A percentile compares a stretch with the other conserved stretches of the same genome.
These are phyloP conservation scores for Lithobates sylvaticus DNA, from an alignment of 2,797 vertebrate genomes.

Conservation along the genomic window DNA sequence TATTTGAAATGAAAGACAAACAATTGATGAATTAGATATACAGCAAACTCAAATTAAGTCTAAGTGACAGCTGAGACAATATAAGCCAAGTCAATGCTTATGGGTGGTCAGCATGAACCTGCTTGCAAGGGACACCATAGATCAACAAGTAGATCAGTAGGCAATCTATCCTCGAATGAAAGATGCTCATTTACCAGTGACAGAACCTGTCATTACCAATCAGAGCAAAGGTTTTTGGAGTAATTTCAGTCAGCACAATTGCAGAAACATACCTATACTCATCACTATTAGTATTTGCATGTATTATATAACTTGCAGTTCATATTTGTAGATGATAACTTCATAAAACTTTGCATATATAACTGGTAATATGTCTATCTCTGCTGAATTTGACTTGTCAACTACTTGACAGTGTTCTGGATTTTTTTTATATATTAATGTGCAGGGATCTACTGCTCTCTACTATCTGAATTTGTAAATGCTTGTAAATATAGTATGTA, in stretches of 20 bases:
- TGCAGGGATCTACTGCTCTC: no score
- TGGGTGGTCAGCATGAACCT: conserved; percentile 23
- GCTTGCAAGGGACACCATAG: conserved; percentile 7
- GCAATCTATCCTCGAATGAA: not conserved
- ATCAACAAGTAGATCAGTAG: not conserved
- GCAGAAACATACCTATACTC: not conserved
- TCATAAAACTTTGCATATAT: no score
- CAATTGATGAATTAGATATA: conserved; percentile 8
- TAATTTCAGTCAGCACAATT: not conserved
- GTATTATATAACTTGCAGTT: no score
- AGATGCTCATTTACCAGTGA: conserved; percentile 25
- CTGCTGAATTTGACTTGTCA: no score
- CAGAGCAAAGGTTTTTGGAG: not conserved
- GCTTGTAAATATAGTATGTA: no score
- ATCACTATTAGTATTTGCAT: no score
- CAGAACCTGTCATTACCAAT: conserved; percentile 8
- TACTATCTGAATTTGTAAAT: no score
- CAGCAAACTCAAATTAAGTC: conserved; percentile 14
- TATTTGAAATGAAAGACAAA: not conserved
- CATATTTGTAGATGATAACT: no score
- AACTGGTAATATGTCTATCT: no score
- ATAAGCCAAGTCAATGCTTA: not conserved
- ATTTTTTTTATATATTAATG: no score
- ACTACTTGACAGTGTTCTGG: no score
- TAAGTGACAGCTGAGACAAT: conserved; percentile 38